Evolutionary conservation across 2,113 vertebrate species (phyloP).

Genomic region (Ptilonorhynchus violaceus): DNA sequence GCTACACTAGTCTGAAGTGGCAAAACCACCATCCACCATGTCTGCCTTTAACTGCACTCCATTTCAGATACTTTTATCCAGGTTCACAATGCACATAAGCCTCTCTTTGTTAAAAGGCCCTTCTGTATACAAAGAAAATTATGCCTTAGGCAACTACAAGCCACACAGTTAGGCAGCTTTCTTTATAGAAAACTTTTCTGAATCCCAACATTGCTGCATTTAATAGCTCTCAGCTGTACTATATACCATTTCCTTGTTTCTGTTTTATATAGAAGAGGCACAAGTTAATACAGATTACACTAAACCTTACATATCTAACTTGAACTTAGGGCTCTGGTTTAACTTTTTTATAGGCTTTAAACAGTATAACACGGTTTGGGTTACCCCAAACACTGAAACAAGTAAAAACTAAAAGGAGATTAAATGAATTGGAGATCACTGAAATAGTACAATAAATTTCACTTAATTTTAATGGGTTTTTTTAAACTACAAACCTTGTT

Average conservation of each 20-base stretch:
- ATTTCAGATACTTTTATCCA: conserved; percentile 10
- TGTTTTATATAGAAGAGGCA: not conserved
- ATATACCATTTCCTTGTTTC: not conserved
- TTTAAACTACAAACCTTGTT: not conserved
- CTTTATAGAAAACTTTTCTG: not conserved
- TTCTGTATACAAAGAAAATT: conserved; percentile 20
- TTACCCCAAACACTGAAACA: not conserved
- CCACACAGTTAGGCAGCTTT: not conserved
- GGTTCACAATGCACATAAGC: not conserved
- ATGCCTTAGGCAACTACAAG: not conserved
- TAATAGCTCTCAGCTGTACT: not conserved
- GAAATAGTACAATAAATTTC: not conserved
- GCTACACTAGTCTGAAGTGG: not conserved
- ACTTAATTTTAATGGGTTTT: not conserved
- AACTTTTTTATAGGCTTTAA: not conserved
- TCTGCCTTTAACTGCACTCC: not conserved
- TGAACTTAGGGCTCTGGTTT: not conserved
- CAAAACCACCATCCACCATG: not conserved
- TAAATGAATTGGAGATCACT: not conserved
- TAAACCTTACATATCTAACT: not conserved
- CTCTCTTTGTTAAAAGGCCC: conserved; percentile 26
- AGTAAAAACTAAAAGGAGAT: not conserved
- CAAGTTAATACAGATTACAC: not conserved
- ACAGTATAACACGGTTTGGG: not conserved
- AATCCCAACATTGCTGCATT: not conserved